A percentile compares a stretch with the other conserved stretches of the same genome.
phyloP scores from a whole-genome alignment of 2,113 vertebrate genomes.

The Talpa occidentalis region DNA sequence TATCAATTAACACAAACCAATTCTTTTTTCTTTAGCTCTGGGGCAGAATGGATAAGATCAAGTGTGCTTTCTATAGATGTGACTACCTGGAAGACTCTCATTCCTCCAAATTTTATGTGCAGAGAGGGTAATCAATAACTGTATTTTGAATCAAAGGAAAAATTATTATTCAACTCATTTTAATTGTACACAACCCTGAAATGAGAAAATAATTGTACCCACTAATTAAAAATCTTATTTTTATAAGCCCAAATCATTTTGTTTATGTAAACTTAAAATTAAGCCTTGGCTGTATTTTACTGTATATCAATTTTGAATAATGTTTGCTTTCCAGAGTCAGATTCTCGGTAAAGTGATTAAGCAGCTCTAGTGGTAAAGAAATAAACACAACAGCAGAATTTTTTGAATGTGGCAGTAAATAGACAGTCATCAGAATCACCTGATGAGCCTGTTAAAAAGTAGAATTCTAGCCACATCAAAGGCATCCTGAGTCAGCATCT shows the following conservation, averaged over 20 bases:
- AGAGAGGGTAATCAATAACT: background rate
- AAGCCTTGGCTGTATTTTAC: background rate
- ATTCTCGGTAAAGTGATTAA: background rate
- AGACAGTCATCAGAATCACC: background rate
- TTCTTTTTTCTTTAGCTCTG: background rate
- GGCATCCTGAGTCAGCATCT: background rate
- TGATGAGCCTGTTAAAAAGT: background rate
- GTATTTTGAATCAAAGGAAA: background rate
- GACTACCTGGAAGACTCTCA: background rate
- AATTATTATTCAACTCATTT: background rate
- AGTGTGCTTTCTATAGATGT: background rate
- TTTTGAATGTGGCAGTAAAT: background rate
- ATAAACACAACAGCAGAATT: background rate
- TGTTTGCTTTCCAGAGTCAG: background rate
- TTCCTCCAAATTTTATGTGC: background rate
- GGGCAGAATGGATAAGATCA: background rate
- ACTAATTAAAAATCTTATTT: background rate
- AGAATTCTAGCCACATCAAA: background rate
- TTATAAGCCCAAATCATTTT: background rate
- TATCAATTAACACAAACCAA: background rate
- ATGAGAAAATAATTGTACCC: background rate
- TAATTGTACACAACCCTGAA: background rate
- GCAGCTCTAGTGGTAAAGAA: background rate
- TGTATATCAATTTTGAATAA: slow-evolving; percentile 53
- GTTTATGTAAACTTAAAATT: slow-evolving; percentile 28